phyloP scores from a whole-genome alignment of 92 coral and sea anemone species.

The Plumapathes pennacea region DNA sequence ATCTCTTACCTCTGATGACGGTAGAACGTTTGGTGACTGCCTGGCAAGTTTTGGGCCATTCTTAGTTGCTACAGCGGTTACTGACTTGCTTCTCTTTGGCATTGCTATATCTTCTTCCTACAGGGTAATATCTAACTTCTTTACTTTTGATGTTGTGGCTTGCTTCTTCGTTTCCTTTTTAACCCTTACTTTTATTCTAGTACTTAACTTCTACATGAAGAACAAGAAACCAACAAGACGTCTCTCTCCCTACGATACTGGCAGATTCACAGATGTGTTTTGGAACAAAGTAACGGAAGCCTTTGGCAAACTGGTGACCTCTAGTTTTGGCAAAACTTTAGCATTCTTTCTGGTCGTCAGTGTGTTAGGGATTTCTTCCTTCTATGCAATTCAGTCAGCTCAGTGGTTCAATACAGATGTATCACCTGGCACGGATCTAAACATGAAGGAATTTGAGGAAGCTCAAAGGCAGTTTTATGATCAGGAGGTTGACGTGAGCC shows the following conservation, averaged over 20 bases:
- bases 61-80: conserved; percentile 10
- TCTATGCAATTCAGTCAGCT: not conserved
- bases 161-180: too few species aligned
- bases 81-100: conserved; percentile 16
- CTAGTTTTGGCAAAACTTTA: conserved; percentile 1
- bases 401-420: not conserved
- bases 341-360: not conserved
- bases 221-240: not conserved
- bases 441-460: not conserved
- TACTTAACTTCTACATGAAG: not conserved
- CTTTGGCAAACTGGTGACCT: not conserved
- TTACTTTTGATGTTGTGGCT: conserved; percentile 10
- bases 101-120: conserved; percentile 47
- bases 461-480: conserved; percentile 5
- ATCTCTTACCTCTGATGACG: not conserved
- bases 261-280: conserved; percentile 8
- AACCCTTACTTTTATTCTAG: too few species aligned
- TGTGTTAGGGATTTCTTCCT: not conserved
- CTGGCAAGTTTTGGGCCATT: conserved; percentile 32
- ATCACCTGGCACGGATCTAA: not conserved
- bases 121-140: conserved; percentile 21
- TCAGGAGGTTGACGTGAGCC: conserved; percentile 15
- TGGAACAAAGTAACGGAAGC: too few species aligned
- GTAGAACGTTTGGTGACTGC: conserved; percentile 10
- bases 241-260: not conserved